phyloP scores from a whole-genome alignment of 2,888 invertebrate genomes.

The Callyntrura guangdongensis region DNA sequence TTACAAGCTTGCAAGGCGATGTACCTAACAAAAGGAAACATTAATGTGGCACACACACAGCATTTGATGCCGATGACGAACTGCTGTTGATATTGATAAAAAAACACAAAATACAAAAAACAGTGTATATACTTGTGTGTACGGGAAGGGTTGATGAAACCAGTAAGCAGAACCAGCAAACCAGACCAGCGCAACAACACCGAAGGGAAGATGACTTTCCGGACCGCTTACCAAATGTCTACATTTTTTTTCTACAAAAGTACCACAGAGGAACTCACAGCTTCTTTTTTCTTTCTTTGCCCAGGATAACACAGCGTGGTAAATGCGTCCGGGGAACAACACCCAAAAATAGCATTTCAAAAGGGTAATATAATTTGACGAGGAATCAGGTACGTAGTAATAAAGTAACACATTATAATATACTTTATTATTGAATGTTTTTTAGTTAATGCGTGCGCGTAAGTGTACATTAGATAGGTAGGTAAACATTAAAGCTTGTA shows the following conservation, averaged over 20 bases:
- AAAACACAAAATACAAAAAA: neutral
- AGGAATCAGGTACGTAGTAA: conserved; percentile 26
- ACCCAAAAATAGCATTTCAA: conserved; percentile 60
- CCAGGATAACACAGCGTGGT: neutral
- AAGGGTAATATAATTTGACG: neutral
- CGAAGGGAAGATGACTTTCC: conserved; percentile 69
- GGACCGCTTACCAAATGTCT: conserved; percentile 79
- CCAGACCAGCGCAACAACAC: conserved; percentile 57
- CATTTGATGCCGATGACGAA: conserved; percentile 38
- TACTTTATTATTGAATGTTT: conserved; percentile 48
- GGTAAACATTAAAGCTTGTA: neutral
- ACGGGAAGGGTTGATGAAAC: conserved; percentile 23
- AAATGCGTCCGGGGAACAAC: conserved; percentile 31
- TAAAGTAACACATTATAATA: conserved; percentile 37
- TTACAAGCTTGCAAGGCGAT: neutral
- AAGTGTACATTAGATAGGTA: too few relatives aligned
- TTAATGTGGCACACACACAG: neutral
- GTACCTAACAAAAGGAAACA: conserved; percentile 37
- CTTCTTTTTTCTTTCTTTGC: neutral
- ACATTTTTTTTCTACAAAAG: conserved; percentile 47
- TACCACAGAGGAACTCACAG: conserved; percentile 26
- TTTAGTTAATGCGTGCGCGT: conserved; percentile 27
- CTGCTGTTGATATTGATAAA: conserved; percentile 50
- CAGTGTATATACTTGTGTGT: too few relatives aligned
- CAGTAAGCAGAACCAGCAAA: conserved; percentile 17